Conservation (phyloP, 1,140 invertebrate species). For the Steinernema khuongi region DNA sequence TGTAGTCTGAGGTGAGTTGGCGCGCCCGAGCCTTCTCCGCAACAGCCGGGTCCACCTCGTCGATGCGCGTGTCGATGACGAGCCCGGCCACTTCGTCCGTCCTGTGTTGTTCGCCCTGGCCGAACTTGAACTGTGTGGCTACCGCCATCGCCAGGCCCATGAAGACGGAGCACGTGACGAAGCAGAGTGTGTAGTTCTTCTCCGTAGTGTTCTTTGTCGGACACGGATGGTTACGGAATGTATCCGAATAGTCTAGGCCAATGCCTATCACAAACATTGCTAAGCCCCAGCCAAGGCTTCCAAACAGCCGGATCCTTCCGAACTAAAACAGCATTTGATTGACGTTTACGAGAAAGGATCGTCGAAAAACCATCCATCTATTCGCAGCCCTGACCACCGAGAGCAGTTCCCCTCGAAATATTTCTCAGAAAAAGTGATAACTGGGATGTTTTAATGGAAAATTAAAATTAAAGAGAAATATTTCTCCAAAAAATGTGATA, state of each 20-base stretch:
- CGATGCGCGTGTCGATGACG: constrained; percentile 58
- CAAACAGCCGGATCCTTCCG: constrained; percentile 95
- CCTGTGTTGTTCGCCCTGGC: constrained; percentile 47
- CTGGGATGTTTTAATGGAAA: too few relatives aligned
- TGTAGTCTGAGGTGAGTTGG: constrained; percentile 27
- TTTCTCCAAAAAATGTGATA: too few relatives aligned
- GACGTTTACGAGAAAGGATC: too few relatives aligned
- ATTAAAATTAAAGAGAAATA: too few relatives aligned
- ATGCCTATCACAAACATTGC: constrained; percentile 98
- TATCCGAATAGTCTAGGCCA: constrained; percentile 87
- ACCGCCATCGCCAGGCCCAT: constrained; percentile 79
- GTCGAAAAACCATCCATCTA: too few relatives aligned
- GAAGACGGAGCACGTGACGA: constrained; percentile 89
- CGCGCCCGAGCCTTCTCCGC: constrained; percentile 56
- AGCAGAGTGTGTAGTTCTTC: constrained; percentile 97
- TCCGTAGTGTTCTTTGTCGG: constrained; percentile 77
- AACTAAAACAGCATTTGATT: constrained; percentile 76
- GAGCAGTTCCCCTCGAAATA: too few relatives aligned
- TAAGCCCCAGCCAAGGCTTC: constrained; percentile 84
- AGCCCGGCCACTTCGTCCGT: constrained; percentile 51
- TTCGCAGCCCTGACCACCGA: too few relatives aligned
- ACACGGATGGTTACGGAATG: constrained; percentile 78
- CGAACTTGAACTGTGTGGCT: constrained; percentile 73
- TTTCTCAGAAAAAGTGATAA: too few relatives aligned
- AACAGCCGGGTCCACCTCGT: constrained; percentile 54